Evolutionary conservation across 2,113 vertebrate species (phyloP).

Genomic region (Triplophysa siluroides): DNA sequence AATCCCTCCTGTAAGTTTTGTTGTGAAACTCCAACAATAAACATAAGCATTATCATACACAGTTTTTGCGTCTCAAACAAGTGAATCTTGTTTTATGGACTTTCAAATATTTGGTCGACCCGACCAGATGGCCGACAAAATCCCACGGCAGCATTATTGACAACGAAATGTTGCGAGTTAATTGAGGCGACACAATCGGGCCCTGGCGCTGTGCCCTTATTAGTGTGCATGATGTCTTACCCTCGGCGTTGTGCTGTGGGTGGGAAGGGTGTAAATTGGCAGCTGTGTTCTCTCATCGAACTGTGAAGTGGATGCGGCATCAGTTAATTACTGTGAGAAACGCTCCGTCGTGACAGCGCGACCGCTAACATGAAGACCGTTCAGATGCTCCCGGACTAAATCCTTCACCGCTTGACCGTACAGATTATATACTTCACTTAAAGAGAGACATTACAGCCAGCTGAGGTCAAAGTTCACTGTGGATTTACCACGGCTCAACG

Average conservation of each 20-base stretch:
- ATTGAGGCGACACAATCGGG: background rate
- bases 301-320: constrained; percentile 31
- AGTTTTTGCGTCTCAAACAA: no score
- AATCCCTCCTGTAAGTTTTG: no score
- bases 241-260: background rate
- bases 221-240: constrained; percentile 6
- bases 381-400: background rate
- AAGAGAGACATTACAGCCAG: background rate
- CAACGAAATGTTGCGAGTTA: background rate
- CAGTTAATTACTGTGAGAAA: constrained; percentile 17
- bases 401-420: background rate
- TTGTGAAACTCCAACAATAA: no score
- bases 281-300: constrained; percentile 33
- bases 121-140: background rate
- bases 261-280: constrained; percentile 32
- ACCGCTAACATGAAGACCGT: background rate
- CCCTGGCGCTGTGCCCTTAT: constrained; percentile 13
- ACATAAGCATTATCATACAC: no score
- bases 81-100: no score
- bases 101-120: background rate
- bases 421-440: background rate
- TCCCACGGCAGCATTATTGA: background rate
- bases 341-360: background rate
- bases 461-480: background rate
- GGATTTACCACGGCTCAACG: background rate